Base-by-base conservation (phyloP, 2,797 vertebrate species). In the Siniperca undulata region DNA sequence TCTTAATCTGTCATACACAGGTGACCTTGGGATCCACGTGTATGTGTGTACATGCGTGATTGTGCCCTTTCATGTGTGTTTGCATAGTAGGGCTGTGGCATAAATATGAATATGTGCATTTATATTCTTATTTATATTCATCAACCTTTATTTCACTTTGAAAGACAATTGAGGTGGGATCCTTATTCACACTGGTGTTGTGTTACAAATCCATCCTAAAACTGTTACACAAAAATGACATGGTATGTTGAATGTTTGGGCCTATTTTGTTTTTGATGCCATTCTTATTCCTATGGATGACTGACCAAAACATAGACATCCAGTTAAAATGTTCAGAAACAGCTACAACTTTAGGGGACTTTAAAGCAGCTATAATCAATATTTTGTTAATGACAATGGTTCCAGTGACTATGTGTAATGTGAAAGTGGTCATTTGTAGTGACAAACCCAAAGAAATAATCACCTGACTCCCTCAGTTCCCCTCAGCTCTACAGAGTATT, bases 1-100 rank as follows among this genome's bases (percentile, higher is more conserved):
- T 68, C 78, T 75, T 79, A 80, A 78, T 87, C 86, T 85, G 78
- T 86, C 77, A 79, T 66, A 84, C 66, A 82, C 80, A 81, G 75
- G 78, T 90, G 82, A 92, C 91, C 89, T 92, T 94, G 88, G 70
- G 59, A 68, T 81, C 61, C 42, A 34, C 24, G 40, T 78, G 85
- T 70, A 34, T 58, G 48, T 80, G 55, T 85, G 88, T 81, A 13
- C 38, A 69, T 69, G 66, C 38, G 61, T 60, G 67, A 50, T 46
- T 78, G 60, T 78, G 38, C n/a, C 34, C 55, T 71, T 74, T 74
- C 75, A 74, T 62, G 34, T 77, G 71, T 82, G 77, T 89, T 84
- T 88, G 71, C 46, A 77, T 70, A 64, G 61, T 58, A 4, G 40
- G 14, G 3, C 61, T 68, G n/a, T 22, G 66, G 59, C 52, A 66